Evolutionary conservation across 2,888 invertebrate species (phyloP).

Genomic region (Sicus ferrugineus): DNA sequence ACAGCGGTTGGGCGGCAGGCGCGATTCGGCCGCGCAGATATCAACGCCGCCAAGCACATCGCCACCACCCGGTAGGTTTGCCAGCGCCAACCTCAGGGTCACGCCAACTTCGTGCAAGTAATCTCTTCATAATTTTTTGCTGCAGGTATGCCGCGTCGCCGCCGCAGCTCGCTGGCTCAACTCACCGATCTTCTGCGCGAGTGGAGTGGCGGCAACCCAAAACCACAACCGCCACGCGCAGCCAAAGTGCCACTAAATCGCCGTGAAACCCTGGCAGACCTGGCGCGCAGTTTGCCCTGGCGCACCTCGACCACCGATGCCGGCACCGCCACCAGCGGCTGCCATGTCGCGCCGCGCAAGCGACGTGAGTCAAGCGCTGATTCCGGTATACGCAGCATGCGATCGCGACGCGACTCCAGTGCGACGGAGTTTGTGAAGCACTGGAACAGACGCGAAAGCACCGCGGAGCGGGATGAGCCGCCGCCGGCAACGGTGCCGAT

Average conservation of each 20-base stretch:
- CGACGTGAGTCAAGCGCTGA: conserved; percentile 89
- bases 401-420: conserved; percentile 79
- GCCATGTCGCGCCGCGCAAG: conserved; percentile 69
- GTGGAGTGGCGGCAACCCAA: conserved; percentile 77
- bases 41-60: conserved; percentile 85
- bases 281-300: conserved; percentile 86
- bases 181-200: conserved; percentile 87
- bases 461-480: conserved; percentile 61
- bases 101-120: background rate
- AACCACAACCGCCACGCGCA: conserved; percentile 55
- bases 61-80: conserved; percentile 64
- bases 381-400: conserved; percentile 80
- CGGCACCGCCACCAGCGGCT: conserved; percentile 52
- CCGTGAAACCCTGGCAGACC: conserved; percentile 86
- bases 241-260: conserved; percentile 76
- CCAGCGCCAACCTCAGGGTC: background rate
- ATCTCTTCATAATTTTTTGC: background rate
- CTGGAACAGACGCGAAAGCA: conserved; percentile 76
- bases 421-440: conserved; percentile 76
- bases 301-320: conserved; percentile 72
- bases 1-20: conserved; percentile 82
- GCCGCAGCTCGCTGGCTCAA: conserved; percentile 87
- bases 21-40: conserved; percentile 92
- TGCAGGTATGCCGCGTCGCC: conserved; percentile 72
- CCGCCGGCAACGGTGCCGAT: conserved; percentile 45